Evolutionary conservation across 2,888 invertebrate genomes (phyloP).

Genomic region (Campoplex capitator): DNA sequence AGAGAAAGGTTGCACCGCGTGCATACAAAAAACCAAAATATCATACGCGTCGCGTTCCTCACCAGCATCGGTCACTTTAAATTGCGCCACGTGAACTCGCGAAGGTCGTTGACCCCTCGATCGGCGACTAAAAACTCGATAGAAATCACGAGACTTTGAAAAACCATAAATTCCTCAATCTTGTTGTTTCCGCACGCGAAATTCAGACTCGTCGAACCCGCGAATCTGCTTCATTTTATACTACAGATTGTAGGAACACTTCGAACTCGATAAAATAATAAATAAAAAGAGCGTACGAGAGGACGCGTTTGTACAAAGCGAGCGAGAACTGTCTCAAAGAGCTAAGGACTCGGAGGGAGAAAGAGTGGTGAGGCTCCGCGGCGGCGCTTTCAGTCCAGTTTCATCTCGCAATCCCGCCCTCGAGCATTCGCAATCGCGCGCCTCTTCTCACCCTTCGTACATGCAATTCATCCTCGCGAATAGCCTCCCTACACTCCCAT

Average conservation of each 20-base stretch:
- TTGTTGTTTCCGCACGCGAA: not conserved
- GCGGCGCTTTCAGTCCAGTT: not conserved
- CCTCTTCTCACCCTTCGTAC: not conserved
- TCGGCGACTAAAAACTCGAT: not conserved
- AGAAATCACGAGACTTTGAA: not conserved
- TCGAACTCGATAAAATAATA: not conserved
- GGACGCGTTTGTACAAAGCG: not conserved
- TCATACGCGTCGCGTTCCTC: not conserved
- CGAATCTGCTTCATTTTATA: not conserved
- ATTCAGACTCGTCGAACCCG: not conserved
- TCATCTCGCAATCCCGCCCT: slow-evolving; percentile 2
- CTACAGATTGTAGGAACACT: slow-evolving; percentile 4
- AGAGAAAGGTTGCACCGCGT: not conserved
- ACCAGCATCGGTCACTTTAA: not conserved
- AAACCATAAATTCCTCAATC: not conserved
- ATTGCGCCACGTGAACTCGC: not conserved
- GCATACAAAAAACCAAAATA: not conserved
- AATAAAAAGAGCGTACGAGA: not conserved
- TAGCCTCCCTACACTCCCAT: too few relatives aligned
- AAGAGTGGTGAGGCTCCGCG: not conserved
- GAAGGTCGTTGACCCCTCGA: not conserved
- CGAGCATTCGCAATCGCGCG: not conserved
- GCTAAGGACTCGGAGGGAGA: not conserved
- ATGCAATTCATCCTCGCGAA: not conserved
- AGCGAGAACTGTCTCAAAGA: not conserved